These are phyloP conservation scores for Clarias gariepinus DNA, from an alignment of 2,113 vertebrate genomes.

Conservation along the genomic window DNA sequence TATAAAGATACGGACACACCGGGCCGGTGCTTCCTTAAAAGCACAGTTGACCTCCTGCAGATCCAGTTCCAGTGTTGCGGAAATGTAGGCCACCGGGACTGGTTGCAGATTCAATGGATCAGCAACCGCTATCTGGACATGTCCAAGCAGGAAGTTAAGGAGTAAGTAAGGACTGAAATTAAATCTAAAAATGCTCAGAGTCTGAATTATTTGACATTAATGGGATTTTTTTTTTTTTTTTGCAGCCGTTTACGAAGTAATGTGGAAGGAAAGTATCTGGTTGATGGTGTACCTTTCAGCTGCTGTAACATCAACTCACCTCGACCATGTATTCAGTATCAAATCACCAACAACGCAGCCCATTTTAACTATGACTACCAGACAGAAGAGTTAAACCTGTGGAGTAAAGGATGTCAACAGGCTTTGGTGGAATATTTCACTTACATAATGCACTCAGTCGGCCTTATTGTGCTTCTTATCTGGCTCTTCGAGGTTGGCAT, in stretches of 20 bases:
- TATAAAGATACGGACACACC: constrained; percentile 90
- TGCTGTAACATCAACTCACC: constrained; percentile 86
- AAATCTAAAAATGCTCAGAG: neutral
- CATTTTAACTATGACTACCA: constrained; percentile 78
- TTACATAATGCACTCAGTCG: constrained; percentile 78
- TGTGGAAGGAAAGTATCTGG: constrained; percentile 79
- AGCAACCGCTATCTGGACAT: constrained; percentile 84
- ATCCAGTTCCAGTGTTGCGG: constrained; percentile 86
- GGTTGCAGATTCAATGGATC: constrained; percentile 91
- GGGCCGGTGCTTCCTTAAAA: constrained; percentile 84
- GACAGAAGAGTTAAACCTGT: constrained; percentile 82
- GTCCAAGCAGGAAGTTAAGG: constrained; percentile 75
- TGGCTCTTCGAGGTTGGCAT: constrained; percentile 85
- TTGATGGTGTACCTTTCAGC: constrained; percentile 86
- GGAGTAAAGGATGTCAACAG: constrained; percentile 80
- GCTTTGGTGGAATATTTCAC: constrained; percentile 83
- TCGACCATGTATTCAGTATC: constrained; percentile 84
- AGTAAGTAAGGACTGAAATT: constrained; percentile 74
- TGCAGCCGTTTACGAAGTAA: constrained; percentile 82
- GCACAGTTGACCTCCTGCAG: constrained; percentile 82
- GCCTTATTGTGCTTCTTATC: constrained; percentile 75
- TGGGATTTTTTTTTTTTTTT: constrained; percentile 5
- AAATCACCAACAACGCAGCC: constrained; percentile 77
- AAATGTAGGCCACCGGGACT: constrained; percentile 81
- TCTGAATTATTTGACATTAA: neutral